Conservation (phyloP, 2,113 vertebrate species). For the Coryphaenoides rupestris region DNA sequence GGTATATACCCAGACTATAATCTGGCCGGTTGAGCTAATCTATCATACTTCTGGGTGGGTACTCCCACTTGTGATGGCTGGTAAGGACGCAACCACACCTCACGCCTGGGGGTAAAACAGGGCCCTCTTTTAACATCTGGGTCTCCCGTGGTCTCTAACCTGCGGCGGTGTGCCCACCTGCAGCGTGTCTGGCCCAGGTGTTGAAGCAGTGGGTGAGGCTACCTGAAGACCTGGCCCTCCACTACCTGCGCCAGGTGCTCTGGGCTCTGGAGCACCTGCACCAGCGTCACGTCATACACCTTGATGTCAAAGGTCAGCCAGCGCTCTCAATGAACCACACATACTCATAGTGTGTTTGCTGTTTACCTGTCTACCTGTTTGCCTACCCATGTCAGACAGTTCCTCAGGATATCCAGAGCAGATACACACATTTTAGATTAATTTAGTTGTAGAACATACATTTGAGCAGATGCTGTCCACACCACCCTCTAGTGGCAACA, state of each 20-base stretch:
- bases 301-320: constrained; percentile 89
- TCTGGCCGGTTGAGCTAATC: too few relatives aligned
- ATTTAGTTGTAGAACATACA: too few relatives aligned
- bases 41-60: too few relatives aligned
- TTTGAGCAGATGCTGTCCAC: neutral
- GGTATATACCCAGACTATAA: too few relatives aligned
- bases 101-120: neutral
- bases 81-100: neutral
- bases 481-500: neutral
- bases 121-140: neutral
- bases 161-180: neutral
- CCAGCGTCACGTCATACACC: constrained; percentile 80
- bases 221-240: constrained; percentile 86
- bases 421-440: too few relatives aligned
- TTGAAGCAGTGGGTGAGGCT: constrained; percentile 78
- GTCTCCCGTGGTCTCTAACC: too few relatives aligned
- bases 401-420: too few relatives aligned
- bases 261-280: constrained; percentile 90
- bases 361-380: too few relatives aligned
- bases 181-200: constrained; percentile 85
- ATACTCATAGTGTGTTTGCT: too few relatives aligned
- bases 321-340: too few relatives aligned
- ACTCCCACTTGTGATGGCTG: neutral
- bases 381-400: too few relatives aligned
- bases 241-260: constrained; percentile 85